These are phyloP conservation scores for Proteles cristata DNA, from an alignment of 2,113 vertebrate species.

Conservation along the genomic window DNA sequence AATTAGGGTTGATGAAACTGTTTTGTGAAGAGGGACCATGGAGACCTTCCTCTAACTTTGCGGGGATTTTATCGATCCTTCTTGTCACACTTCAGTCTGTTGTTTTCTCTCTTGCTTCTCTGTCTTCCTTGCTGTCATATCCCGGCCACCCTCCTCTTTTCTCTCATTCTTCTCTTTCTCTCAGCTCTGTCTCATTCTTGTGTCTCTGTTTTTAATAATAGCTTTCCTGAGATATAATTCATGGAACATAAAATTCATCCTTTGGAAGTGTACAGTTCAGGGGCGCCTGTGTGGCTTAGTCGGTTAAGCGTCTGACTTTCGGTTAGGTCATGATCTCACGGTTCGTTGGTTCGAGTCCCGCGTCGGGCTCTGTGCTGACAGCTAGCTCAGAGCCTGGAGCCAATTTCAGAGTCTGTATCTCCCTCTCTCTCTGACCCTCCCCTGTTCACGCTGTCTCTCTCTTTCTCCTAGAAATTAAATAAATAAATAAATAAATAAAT, in stretches of 20 bases:
- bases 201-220: background rate
- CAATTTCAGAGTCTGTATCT: too few relatives aligned
- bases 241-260: background rate
- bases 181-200: background rate
- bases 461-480: too few relatives aligned
- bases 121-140: background rate
- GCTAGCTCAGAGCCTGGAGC: too few relatives aligned
- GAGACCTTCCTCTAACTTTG: background rate
- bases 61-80: background rate
- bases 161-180: background rate
- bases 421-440: too few relatives aligned
- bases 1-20: background rate
- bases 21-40: background rate
- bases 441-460: too few relatives aligned
- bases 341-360: too few relatives aligned
- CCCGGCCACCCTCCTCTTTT: too few relatives aligned
- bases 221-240: background rate
- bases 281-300: too few relatives aligned
- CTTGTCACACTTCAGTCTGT: background rate
- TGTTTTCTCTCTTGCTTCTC: background rate
- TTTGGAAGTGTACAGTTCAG: background rate
- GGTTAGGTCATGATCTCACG: too few relatives aligned
- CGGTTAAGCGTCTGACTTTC: too few relatives aligned
- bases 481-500: too few relatives aligned
- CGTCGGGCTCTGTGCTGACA: too few relatives aligned